A percentile compares a stretch with the other conserved stretches of the same genome.
Evolutionary conservation across 2,113 vertebrate species (phyloP).

Genomic region (Charadrius vociferus): DNA sequence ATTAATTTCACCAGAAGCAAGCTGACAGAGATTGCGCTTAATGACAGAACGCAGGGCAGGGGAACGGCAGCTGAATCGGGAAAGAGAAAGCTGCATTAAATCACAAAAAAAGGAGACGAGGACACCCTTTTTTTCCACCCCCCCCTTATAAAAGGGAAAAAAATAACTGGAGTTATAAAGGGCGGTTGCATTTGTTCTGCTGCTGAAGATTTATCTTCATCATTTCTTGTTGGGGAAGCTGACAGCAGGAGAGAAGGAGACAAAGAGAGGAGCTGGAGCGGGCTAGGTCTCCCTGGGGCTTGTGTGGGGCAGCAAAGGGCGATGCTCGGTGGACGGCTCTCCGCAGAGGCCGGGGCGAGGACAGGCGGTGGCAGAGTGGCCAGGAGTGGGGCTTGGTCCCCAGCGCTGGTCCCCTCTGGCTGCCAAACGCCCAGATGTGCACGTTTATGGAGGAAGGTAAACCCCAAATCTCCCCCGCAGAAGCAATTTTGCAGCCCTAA

Average conservation of each 20-base stretch:
- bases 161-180: neutral
- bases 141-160: neutral
- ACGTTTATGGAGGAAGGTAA: neutral
- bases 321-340: neutral
- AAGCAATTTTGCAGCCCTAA: neutral
- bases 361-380: neutral
- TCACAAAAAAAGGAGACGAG: neutral
- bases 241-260: neutral
- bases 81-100: conserved; percentile 55
- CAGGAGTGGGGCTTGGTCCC: neutral
- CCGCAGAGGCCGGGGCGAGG: fast-evolving
- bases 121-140: neutral
- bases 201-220: conserved; percentile 49
- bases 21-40: conserved; percentile 64
- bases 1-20: conserved; percentile 65
- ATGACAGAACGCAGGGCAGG: conserved; percentile 58
- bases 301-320: neutral
- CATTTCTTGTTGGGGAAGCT: conserved; percentile 13
- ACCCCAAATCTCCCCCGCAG: neutral
- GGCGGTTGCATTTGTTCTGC: neutral
- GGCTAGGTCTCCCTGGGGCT: neutral
- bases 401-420: neutral
- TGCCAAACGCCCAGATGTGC: neutral
- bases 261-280: neutral
- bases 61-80: neutral